Conservation (phyloP, 2,113 vertebrate species). For the Ammodytes marinus region DNA sequence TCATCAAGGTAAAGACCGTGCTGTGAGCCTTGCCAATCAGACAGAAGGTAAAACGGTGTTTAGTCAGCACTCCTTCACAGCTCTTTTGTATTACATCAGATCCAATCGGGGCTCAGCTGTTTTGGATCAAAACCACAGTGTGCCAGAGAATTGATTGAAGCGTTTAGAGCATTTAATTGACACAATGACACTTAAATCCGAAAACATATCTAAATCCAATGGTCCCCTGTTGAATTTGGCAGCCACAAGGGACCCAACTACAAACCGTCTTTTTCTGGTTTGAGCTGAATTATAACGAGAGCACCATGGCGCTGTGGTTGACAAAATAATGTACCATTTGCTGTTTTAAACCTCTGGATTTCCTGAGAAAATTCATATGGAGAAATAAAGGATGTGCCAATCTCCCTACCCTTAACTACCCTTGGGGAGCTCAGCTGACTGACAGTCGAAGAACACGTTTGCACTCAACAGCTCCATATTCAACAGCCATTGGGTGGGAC, state of each 20-base stretch:
- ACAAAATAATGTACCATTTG: background rate
- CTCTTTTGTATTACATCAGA: slow-evolving; percentile 13
- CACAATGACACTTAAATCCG: background rate
- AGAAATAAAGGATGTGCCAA: background rate
- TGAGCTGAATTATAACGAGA: background rate
- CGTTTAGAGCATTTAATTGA: background rate
- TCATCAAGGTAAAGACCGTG: slow-evolving; percentile 3
- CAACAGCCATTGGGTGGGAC: slow-evolving; percentile 27
- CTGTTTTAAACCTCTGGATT: background rate
- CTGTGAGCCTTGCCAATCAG: slow-evolving; percentile 31
- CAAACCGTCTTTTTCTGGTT: background rate
- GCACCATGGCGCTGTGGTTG: too few relatives aligned
- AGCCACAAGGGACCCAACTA: background rate
- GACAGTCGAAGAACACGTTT: slow-evolving; percentile 30
- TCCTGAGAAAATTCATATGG: background rate
- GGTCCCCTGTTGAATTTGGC: background rate
- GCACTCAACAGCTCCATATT: background rate
- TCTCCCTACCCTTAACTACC: background rate
- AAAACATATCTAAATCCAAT: background rate
- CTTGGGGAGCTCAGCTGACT: background rate
- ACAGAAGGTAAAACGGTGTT: background rate
- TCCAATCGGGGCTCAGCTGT: slow-evolving; percentile 19
- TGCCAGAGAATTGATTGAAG: slow-evolving; percentile 1
- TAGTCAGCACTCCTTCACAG: slow-evolving; percentile 11
- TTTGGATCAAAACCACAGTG: slow-evolving; percentile 19